These are phyloP conservation scores for Bolinopsis microptera DNA, from an alignment of 37 sponge, comb jelly and placozoan genomes.

Conservation along the genomic window DNA sequence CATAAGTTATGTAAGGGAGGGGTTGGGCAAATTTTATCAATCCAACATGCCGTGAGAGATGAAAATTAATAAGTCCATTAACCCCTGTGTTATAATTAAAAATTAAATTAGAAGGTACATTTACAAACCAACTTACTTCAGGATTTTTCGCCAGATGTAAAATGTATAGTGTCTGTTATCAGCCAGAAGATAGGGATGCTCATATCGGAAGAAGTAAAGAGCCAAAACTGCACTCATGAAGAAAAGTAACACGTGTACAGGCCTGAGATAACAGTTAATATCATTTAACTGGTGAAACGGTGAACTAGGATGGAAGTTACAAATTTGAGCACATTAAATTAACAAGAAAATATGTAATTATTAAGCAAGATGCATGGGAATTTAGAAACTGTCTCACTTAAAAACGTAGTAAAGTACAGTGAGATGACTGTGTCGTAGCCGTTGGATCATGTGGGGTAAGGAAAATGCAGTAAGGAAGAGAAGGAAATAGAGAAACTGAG, in stretches of 20 bases:
- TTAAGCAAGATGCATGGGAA: too few species aligned
- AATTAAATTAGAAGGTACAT: neutral
- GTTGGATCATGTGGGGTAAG: slow-evolving; percentile 67
- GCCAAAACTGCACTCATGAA: slow-evolving; percentile 32
- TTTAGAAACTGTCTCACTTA: neutral
- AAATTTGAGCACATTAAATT: too few species aligned
- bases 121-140: slow-evolving; percentile 66
- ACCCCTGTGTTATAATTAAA: too few species aligned
- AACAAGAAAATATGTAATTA: too few species aligned
- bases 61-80: too few species aligned
- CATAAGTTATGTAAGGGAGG: too few species aligned
- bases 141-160: slow-evolving; percentile 90
- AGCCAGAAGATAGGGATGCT: slow-evolving; percentile 86
- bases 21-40: too few species aligned
- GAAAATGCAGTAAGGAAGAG: slow-evolving; percentile 69
- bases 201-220: slow-evolving; percentile 67
- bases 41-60: too few species aligned
- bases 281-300: too few species aligned
- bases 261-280: slow-evolving; percentile 1
- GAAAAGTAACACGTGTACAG: slow-evolving; percentile 16
- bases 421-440: slow-evolving; percentile 32
- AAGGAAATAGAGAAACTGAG: slow-evolving; percentile 84
- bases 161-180: slow-evolving; percentile 96
- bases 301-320: too few species aligned
- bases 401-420: slow-evolving; percentile 20